Evolutionary conservation across 2,797 vertebrate species (phyloP).

Genomic region (Masticophis lateralis): DNA sequence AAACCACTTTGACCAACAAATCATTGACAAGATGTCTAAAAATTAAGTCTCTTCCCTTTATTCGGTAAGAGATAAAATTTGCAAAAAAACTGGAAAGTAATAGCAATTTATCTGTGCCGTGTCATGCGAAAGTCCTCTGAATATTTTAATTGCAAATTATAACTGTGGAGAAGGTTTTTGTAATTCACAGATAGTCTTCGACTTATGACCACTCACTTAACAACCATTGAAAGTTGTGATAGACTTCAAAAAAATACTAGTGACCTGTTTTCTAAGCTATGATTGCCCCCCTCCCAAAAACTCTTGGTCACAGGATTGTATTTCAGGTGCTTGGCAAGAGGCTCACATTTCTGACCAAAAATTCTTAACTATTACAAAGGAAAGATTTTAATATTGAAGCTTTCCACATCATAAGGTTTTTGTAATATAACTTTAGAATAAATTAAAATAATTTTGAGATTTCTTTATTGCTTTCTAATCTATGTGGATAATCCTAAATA

Average conservation of each 20-base stretch:
- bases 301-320: neutral
- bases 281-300: neutral
- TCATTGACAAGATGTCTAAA: neutral
- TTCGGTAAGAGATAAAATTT: neutral
- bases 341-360: neutral
- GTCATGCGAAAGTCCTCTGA: neutral
- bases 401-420: neutral
- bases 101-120: constrained; percentile 7
- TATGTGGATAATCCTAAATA: neutral
- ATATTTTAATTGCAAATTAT: constrained; percentile 9
- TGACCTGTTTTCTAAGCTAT: neutral
- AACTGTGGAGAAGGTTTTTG: neutral
- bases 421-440: neutral
- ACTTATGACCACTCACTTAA: neutral
- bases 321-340: neutral
- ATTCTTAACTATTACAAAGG: neutral
- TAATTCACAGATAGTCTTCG: neutral
- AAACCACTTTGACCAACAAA: constrained; percentile 7
- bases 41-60: neutral
- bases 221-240: neutral
- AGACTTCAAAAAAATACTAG: neutral
- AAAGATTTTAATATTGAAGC: neutral
- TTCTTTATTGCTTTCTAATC: neutral
- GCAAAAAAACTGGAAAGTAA: neutral
- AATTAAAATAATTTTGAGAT: neutral